Conservation (phyloP, 2,888 invertebrate species). For the Rhamnusium bicolor region DNA sequence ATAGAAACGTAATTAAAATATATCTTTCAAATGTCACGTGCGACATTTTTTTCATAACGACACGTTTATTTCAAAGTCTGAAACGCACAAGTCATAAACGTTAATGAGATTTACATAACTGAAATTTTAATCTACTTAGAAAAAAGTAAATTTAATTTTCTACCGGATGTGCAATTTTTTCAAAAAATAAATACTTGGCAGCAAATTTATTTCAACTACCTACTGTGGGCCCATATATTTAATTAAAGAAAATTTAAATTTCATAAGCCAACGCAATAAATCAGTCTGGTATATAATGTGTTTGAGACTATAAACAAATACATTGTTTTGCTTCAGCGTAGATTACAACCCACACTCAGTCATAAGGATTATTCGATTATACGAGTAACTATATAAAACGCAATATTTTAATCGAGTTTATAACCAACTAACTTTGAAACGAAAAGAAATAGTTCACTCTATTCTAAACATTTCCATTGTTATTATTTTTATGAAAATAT, state of each 20-base stretch:
- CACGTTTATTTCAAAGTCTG: not conserved
- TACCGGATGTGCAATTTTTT: not conserved
- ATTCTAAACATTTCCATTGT: too few relatives aligned
- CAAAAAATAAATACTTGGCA: constrained; percentile 11
- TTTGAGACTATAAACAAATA: not conserved
- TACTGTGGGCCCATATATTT: not conserved
- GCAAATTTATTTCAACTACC: not conserved
- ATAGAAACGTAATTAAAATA: constrained; percentile 20
- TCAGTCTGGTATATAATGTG: not conserved
- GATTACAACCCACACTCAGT: too few relatives aligned
- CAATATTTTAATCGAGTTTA: too few relatives aligned
- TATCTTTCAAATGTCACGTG: constrained; percentile 5
- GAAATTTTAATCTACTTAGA: not conserved
- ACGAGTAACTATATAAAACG: too few relatives aligned
- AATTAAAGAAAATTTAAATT: not conserved
- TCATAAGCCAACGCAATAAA: not conserved
- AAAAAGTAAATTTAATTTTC: not conserved
- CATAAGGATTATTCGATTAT: too few relatives aligned
- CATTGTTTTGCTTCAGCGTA: not conserved
- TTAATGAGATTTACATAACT: not conserved
- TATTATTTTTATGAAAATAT: too few relatives aligned
- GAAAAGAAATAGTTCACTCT: too few relatives aligned
- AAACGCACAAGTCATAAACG: not conserved
- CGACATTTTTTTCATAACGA: not conserved
- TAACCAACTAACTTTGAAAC: too few relatives aligned